Evolutionary conservation across 2,888 invertebrate species (phyloP).

Genomic region (Campopleginae sp.): DNA sequence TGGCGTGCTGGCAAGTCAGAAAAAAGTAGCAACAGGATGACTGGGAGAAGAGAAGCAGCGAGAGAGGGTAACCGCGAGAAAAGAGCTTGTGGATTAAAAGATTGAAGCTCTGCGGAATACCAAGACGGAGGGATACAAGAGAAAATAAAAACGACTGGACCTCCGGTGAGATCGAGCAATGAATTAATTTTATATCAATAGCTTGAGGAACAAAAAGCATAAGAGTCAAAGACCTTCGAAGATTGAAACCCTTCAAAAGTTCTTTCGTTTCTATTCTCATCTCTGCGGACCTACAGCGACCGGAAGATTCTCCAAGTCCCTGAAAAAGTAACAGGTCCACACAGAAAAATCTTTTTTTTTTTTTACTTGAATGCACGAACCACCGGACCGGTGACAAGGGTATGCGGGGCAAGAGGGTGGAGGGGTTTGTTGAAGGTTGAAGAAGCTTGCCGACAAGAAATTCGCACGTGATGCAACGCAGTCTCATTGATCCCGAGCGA

Average conservation of each 20-base stretch:
- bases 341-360: conserved; percentile 40
- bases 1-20: conserved; percentile 23
- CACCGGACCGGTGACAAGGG: neutral
- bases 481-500: conserved; percentile 70
- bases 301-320: conserved; percentile 29
- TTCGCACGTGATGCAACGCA: conserved; percentile 75
- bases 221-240: neutral
- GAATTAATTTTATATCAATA: conserved; percentile 21
- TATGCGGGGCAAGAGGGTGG: neutral
- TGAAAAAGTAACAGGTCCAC: conserved; percentile 41
- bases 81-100: conserved; percentile 32
- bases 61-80: conserved; percentile 26
- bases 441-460: conserved; percentile 66
- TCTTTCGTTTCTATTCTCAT: neutral
- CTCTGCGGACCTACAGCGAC: conserved; percentile 14
- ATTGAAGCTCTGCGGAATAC: conserved; percentile 34
- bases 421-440: conserved; percentile 6
- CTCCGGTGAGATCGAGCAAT: neutral
- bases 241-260: neutral
- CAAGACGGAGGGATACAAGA: conserved; percentile 21
- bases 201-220: neutral
- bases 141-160: conserved; percentile 5
- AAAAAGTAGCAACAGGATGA: conserved; percentile 39
- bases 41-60: conserved; percentile 21
- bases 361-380: conserved; percentile 26